A percentile compares a stretch with the other conserved stretches of the same genome.
Conservation (phyloP, 2,797 vertebrate species). For the Vultur gryphus region DNA sequence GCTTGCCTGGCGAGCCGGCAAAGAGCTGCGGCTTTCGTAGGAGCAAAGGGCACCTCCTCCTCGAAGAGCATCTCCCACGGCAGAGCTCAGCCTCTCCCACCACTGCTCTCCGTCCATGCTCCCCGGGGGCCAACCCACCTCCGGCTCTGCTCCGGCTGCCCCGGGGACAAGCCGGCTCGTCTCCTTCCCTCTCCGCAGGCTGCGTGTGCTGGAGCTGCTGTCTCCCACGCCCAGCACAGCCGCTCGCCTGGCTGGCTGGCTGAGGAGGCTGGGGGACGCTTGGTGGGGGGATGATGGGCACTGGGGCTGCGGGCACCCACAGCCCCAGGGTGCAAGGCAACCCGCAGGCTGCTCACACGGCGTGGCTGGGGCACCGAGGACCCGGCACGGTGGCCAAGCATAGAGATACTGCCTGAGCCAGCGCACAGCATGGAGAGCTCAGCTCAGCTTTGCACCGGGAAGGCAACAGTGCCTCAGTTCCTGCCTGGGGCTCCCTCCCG, state of each 20-base stretch:
- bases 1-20: background rate
- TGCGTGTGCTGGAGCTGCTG: background rate
- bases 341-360: accelerated
- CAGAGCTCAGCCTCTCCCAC: background rate
- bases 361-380: background rate
- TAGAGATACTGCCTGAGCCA: background rate
- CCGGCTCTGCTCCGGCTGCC: background rate
- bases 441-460: background rate
- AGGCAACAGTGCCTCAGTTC: background rate
- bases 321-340: background rate
- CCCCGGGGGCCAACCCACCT: background rate
- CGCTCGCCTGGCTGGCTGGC: accelerated
- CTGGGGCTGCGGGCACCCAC: background rate
- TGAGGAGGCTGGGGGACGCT: background rate
- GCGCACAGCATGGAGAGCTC: accelerated
- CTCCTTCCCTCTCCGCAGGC: background rate
- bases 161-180: accelerated
- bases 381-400: accelerated
- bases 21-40: background rate
- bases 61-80: background rate
- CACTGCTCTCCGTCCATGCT: accelerated
- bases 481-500: background rate
- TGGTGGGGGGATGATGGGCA: background rate
- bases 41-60: background rate
- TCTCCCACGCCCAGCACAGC: background rate